Base-by-base conservation (phyloP, 2,113 vertebrate genomes). In the Micromys minutus region DNA sequence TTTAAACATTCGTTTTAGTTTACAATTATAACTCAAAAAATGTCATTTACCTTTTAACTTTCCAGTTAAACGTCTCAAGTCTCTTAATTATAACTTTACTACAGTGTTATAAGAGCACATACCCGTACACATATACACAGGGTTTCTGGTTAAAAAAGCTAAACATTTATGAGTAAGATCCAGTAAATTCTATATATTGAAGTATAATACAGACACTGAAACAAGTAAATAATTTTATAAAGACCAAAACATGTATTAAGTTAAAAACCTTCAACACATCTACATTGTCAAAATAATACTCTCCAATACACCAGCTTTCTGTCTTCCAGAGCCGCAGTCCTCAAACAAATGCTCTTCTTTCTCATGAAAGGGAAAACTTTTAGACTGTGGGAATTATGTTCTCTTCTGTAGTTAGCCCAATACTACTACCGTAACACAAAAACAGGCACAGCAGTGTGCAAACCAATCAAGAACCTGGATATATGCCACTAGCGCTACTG, bases 1-100 rank as follows among this genome's bases (percentile, higher is more conserved):
- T 94, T 45, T 84, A 31, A 90, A 86, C 9, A 90, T 31, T 94
- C 67, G 86, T 45, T 85, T 65, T 77, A 65, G 31, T 85, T 94
- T 55, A 86, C 36, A 95, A 92, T 52, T 22, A 52, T 83, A 55
- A 39, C 50, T 39, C 50, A 45, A 89, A 87, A 94, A 96, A 47
- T 77, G 15, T 52, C 47, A 45, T 17, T 55, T 67, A 83, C 2
- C 7, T 7, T 61, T 69, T 81, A 92, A 88, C 65, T 88, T 21
- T 7, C 52, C 71, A 61, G 55, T 29, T 69, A 34, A 69, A 69
- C 65, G 71, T 31, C 61, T 71, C 36, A 39, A 71, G 61, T 39
- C 65, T 71, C 19, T 72, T 72, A 52, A 45, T 45, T 67, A 52
- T 39, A 87, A 72, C 34, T 71, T 87, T 39, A 71, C 31, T 57